Evolutionary conservation across 2,113 vertebrate species (phyloP), one percentile per base, ranked within the genome.

Genomic region (Leptobrachium ailaonicum): DNA sequence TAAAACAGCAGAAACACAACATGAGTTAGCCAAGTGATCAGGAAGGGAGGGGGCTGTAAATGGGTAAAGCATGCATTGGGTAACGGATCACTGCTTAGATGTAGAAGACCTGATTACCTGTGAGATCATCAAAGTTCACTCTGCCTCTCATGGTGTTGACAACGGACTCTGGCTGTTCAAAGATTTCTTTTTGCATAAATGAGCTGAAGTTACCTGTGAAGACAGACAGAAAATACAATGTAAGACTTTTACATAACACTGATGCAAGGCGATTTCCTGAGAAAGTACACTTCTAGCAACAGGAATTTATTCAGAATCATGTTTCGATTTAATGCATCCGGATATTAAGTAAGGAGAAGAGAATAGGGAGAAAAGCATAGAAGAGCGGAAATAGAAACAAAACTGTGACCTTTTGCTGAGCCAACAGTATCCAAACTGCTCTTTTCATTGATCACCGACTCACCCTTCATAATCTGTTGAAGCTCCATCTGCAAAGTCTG

Each of bases 151-250:
- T 99, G 1, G 98, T 99, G 83, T 99, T 99, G 76, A 99, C 95
- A 1, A 99, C 97, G 13, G 98, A 99, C 83, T 99, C 98, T 0
- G 98, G 98, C 87, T 99, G 98, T 78, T 99, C 98, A 87, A 99
- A 99, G 83, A 99, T 99, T 77, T 99, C 98, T 85, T 99, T 99
- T 91, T 99, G 97, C 98, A 99, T 99, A 87, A 98, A 99, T 0
- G 97, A 96, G 84, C 97, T 98, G 92, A 94, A 99, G 90, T 99
- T 99, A 45, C 98, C 97, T 99, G 84, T 0, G 10, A 83, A 50
- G 62, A 71, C 20, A 32, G 20, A 32, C 20, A 32, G 20, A 32
- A 32, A 32, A 32, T 32, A 32, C 20, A 32, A 32, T 32, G 20
- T 1, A 32, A 32, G 20, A 32, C 20, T 32, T 32, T 32, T 32